These are phyloP conservation scores for Pipra filicauda DNA, from an alignment of 2,113 vertebrate genomes.

Conservation along the genomic window DNA sequence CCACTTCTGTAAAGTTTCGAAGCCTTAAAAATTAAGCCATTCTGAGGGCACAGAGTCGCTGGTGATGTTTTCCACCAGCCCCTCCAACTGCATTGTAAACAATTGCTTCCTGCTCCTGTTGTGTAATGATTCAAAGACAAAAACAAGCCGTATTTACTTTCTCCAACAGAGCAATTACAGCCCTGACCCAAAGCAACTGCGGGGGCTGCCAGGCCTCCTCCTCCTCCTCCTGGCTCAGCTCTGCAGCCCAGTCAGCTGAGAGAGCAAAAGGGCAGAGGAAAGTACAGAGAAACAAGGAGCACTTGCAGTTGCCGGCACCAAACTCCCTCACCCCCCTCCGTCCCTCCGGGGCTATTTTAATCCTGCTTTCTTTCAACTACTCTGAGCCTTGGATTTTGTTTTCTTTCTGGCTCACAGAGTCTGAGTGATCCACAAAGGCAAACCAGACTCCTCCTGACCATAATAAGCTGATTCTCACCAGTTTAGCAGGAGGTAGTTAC, in stretches of 20 bases:
- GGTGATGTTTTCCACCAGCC: background rate
- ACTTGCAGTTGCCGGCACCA: background rate
- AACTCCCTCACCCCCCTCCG: background rate
- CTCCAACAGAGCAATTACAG: constrained; percentile 21
- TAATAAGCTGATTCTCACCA: background rate
- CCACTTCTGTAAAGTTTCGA: background rate
- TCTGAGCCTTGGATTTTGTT: background rate
- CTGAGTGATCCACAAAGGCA: background rate
- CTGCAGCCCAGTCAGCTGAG: constrained; percentile 53
- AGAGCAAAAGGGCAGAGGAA: constrained; percentile 58
- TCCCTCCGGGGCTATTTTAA: constrained; percentile 60
- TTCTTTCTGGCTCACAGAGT: background rate
- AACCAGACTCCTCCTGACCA: background rate
- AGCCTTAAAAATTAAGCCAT: background rate
- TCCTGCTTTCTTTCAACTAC: constrained; percentile 36
- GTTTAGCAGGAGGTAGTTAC: background rate
- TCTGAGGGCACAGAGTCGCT: background rate
- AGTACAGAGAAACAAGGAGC: constrained; percentile 45
- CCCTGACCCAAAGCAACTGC: constrained; percentile 18
- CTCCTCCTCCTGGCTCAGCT: constrained; percentile 14
- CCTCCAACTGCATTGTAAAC: constrained; percentile 29
- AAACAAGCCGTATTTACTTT: constrained; percentile 58
- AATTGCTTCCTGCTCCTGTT: constrained; percentile 48
- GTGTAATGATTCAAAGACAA: constrained; percentile 14
- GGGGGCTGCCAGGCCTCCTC: background rate